Percentiles rank a stretch among this genome's conserved stretches.
Conservation (phyloP, 1,140 invertebrate species). For the Drosophila ananassae region DNA sequence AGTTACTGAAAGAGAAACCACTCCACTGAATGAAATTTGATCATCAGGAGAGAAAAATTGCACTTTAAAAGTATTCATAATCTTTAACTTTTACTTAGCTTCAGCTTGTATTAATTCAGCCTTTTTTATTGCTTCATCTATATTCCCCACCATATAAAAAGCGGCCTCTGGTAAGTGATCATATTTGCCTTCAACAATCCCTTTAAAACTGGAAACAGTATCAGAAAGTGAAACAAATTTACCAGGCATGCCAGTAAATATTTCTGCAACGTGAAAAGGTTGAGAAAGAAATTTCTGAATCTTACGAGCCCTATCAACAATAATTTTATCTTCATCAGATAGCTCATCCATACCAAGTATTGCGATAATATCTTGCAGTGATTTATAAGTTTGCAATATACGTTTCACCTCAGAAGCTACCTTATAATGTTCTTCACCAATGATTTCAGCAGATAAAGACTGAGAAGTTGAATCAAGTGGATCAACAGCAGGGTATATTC, state of each 20-base stretch:
- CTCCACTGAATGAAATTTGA: too few relatives aligned
- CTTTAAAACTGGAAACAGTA: slow-evolving; percentile 92
- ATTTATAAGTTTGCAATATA: slow-evolving; percentile 98
- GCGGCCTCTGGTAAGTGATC: slow-evolving; percentile 98
- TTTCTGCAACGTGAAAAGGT: slow-evolving; percentile 98
- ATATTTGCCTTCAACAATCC: slow-evolving; percentile 94
- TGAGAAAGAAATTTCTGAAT: slow-evolving; percentile 99
- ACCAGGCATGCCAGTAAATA: slow-evolving; percentile 97
- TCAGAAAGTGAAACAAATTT: slow-evolving; percentile 95
- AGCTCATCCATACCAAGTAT: slow-evolving; percentile 99
- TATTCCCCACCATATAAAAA: slow-evolving; percentile 99
- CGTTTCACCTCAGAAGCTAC: slow-evolving; percentile 98
- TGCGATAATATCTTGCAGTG: slow-evolving; percentile 98
- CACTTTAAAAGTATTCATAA: too few relatives aligned
- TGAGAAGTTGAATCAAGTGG: slow-evolving; percentile 98
- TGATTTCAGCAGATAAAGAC: slow-evolving; percentile 99
- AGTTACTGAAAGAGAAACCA: too few relatives aligned
- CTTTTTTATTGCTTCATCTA: slow-evolving; percentile 97
- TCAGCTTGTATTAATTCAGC: too few relatives aligned
- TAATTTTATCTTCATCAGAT: slow-evolving; percentile 99
- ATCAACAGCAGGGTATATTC: slow-evolving; percentile 99
- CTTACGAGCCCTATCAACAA: slow-evolving; percentile 97
- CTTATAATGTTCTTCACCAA: slow-evolving; percentile 97
- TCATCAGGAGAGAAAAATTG: too few relatives aligned
- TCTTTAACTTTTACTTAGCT: too few relatives aligned